These are phyloP conservation scores for Cheilosia urbana DNA, from an alignment of 2,888 invertebrate species.

Conservation along the genomic window DNA sequence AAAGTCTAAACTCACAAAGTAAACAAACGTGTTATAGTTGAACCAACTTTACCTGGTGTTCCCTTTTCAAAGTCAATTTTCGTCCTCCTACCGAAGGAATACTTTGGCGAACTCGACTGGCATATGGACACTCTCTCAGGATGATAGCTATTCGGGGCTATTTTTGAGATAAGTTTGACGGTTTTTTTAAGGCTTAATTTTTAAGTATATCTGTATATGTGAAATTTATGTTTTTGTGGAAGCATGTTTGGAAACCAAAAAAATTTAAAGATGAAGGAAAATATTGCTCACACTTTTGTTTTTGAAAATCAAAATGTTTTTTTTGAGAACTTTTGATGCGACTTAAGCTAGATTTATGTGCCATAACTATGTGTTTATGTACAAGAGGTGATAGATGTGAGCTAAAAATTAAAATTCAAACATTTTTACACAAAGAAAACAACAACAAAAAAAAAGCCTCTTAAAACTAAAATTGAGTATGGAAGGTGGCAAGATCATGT, in stretches of 20 bases:
- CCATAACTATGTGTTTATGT: slow-evolving; percentile 10
- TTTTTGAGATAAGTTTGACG: slow-evolving; percentile 76
- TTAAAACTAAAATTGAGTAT: neutral
- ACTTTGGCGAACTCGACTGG: slow-evolving; percentile 83
- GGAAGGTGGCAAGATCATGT: neutral
- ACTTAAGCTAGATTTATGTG: slow-evolving; percentile 22
- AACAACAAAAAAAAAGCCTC: neutral
- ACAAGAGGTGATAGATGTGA: slow-evolving; percentile 22
- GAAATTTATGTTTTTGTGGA: slow-evolving; percentile 27
- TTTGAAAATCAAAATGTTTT: slow-evolving; percentile 27
- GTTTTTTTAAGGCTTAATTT: slow-evolving; percentile 33
- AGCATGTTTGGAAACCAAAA: slow-evolving; percentile 13
- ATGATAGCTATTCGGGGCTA: slow-evolving; percentile 84
- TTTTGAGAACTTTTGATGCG: slow-evolving; percentile 11
- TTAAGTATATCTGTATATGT: slow-evolving; percentile 33
- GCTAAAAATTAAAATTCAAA: neutral
- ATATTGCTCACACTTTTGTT: slow-evolving; percentile 10
- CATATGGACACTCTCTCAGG: slow-evolving; percentile 86
- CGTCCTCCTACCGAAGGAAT: slow-evolving; percentile 85
- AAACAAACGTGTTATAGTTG: slow-evolving; percentile 6
- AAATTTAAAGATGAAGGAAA: slow-evolving; percentile 2
- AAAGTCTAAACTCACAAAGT: slow-evolving; percentile 72
- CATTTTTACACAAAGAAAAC: slow-evolving; percentile 2
- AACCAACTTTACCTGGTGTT: slow-evolving; percentile 81
- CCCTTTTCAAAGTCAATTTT: slow-evolving; percentile 82